Conservation (phyloP, 2,888 invertebrate genomes). For the Melikaiella ostensackeni region DNA sequence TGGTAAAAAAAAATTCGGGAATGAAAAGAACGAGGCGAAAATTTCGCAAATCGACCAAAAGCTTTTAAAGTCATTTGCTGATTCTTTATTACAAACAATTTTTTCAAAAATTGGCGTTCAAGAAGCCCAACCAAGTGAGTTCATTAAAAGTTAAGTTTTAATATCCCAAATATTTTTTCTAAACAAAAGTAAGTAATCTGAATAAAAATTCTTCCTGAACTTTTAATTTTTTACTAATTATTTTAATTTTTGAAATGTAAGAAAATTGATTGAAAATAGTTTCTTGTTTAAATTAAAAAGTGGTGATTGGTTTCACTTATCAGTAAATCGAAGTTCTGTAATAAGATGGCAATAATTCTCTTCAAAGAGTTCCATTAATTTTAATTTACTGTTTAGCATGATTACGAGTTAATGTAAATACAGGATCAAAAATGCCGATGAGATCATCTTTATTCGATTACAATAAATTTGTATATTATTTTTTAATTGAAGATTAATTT, state of each 20-base stretch:
- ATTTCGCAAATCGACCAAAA: slow-evolving; percentile 40
- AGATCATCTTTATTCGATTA: background rate
- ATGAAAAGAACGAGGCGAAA: slow-evolving; percentile 54
- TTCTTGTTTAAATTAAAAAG: background rate
- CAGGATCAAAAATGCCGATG: background rate
- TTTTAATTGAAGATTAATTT: background rate
- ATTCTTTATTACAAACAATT: background rate
- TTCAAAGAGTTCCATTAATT: background rate
- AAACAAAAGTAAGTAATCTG: too few relatives aligned
- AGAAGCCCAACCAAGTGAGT: background rate
- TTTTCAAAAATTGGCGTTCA: background rate
- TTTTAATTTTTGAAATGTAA: background rate
- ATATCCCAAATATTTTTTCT: background rate
- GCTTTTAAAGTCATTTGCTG: slow-evolving; percentile 4
- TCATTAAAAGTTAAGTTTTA: background rate
- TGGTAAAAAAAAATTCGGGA: slow-evolving; percentile 45
- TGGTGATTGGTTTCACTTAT: background rate
- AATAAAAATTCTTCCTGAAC: background rate
- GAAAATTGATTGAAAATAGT: background rate
- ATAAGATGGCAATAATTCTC: background rate
- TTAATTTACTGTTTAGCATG: background rate
- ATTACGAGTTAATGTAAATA: background rate
- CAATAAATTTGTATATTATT: background rate
- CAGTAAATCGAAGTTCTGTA: background rate
- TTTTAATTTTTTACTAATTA: background rate